Conservation (phyloP, 2,888 invertebrate genomes). For the Perizoma flavofasciatum region DNA sequence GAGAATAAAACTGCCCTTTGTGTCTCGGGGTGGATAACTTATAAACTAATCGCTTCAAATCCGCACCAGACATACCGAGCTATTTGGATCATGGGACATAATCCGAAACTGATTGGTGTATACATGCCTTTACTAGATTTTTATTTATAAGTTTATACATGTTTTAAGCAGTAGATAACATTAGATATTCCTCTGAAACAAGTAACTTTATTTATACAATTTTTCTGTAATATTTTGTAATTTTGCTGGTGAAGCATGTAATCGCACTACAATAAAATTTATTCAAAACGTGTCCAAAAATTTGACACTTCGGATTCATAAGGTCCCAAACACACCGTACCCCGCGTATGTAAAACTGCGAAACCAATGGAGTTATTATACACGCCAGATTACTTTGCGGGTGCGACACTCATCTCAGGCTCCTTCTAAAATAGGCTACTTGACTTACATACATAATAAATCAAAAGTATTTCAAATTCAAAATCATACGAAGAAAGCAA, state of each 20-base stretch:
- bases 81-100: too few relatives aligned
- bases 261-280: conserved; percentile 35
- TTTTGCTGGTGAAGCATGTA: conserved; percentile 27
- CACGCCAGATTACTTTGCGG: conserved; percentile 1
- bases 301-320: conserved; percentile 65
- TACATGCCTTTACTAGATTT: not conserved
- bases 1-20: too few relatives aligned
- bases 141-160: not conserved
- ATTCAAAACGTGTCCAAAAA: conserved; percentile 59
- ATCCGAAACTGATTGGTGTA: conserved; percentile 1
- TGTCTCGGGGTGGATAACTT: too few relatives aligned
- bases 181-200: not conserved
- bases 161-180: conserved; percentile 9
- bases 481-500: too few relatives aligned
- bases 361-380: conserved; percentile 1
- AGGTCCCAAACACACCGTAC: conserved; percentile 30
- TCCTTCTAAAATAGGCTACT: too few relatives aligned
- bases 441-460: too few relatives aligned
- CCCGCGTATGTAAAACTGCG: conserved; percentile 20
- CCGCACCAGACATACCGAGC: too few relatives aligned
- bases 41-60: too few relatives aligned
- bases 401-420: too few relatives aligned
- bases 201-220: conserved; percentile 14
- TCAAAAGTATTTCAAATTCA: too few relatives aligned
- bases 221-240: not conserved